A percentile compares a stretch with the other conserved stretches of the same genome.
Evolutionary conservation across 2,888 invertebrate species (phyloP).

Genomic region (Frankliniella intonsa): DNA sequence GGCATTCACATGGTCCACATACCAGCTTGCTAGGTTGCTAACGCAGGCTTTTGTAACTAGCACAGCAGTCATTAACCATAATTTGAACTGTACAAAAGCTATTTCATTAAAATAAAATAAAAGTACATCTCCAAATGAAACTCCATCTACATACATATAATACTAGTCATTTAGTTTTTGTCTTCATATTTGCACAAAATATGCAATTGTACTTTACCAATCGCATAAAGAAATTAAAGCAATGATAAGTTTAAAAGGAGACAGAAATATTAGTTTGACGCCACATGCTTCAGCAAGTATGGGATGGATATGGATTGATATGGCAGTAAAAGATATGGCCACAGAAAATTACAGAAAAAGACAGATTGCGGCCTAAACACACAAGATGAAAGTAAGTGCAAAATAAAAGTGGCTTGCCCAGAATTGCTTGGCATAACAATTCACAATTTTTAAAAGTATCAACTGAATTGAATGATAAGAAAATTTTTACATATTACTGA

Average conservation of each 20-base stretch:
- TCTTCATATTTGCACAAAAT: not conserved
- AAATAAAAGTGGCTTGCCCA: too few species aligned
- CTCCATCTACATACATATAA: too few species aligned
- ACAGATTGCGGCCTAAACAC: too few species aligned
- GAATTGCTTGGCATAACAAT: too few species aligned
- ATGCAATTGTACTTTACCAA: not conserved
- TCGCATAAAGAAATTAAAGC: not conserved
- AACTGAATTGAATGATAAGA: too few species aligned
- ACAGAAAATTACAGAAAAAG: not conserved
- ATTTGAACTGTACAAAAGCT: not conserved
- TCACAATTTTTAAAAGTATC: too few species aligned
- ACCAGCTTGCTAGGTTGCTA: slow-evolving; percentile 17
- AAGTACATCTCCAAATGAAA: not conserved
- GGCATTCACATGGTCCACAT: slow-evolving; percentile 22
- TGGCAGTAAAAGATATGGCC: slow-evolving; percentile 19
- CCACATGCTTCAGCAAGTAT: not conserved
- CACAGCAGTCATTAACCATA: slow-evolving; percentile 16
- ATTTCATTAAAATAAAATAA: not conserved
- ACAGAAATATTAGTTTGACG: not conserved
- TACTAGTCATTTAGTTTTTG: too few species aligned
- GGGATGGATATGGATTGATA: slow-evolving; percentile 1
- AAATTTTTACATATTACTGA: too few species aligned
- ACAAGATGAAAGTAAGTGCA: too few species aligned
- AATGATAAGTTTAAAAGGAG: not conserved
- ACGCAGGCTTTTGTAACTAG: not conserved